Evolutionary conservation across 37 sponge, comb jelly and placozoan species (phyloP), one percentile per base, ranked within the genome.

Genomic region (Sycon ciliatum): DNA sequence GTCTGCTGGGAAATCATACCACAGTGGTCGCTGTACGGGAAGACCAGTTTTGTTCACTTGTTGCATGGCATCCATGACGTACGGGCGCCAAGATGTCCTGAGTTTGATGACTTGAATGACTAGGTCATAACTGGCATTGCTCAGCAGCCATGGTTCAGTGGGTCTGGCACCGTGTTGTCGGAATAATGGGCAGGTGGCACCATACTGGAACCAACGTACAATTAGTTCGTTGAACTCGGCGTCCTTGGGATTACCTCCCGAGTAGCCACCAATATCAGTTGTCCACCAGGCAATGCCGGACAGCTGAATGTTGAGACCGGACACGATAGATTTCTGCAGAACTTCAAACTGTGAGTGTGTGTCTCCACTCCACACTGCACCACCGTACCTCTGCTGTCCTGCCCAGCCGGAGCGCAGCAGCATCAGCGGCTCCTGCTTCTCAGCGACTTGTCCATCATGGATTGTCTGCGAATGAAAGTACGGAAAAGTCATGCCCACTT

Each of bases 251-350:
- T 60, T 60, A 11, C 63, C 63, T 22, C 63, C 63, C 7, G 22
- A 11, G 63, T 60, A 60, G 26, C 63, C 63, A 28, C 63, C 63
- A 18, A 60, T 60, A 18, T 60, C 63, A 23, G 63, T 60, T 7
- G 63, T 60, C 63, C 63, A 60, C 63, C 63, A 60, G 32, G 63
- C 63, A 60, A 60, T 60, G 9, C 63, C 63, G 7, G 63, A 60
- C 32, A 60, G 16, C 32, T 60, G 63, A 23, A 60, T 60, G 16
- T 60, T 60, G 7, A 60, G 26, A 22, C 63, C 63, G 26, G 63
- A 11, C 7, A 24, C 26, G 7, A 60, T 60, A 28, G 63, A 60
- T 60, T 24, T 9, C 7, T 18, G 63, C 26, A 60, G 63, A 7
- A 24, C 26, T 22, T 28, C 63, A 18, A 60, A 60, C 9, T 60